phyloP scores from a whole-genome alignment of 2,113 vertebrate genomes.

The Coturnix japonica region DNA sequence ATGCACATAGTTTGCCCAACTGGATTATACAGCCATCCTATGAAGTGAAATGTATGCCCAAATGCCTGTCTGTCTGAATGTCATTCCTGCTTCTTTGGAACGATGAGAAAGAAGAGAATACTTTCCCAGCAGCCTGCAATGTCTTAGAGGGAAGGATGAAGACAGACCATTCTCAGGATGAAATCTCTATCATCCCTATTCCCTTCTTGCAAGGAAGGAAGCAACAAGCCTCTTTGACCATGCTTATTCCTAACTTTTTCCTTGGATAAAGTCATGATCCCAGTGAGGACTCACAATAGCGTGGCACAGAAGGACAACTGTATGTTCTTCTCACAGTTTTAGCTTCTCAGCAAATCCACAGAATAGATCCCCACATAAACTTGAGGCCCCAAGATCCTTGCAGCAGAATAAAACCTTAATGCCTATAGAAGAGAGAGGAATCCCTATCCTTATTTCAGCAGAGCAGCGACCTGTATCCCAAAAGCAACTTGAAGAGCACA shows the following conservation, averaged over 20 bases:
- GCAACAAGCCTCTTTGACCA: neutral
- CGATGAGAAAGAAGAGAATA: neutral
- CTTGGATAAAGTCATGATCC: neutral
- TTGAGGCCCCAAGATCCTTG: neutral
- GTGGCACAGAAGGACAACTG: neutral
- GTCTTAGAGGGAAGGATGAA: neutral
- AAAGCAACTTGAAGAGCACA: neutral
- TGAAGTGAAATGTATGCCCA: neutral
- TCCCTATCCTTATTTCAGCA: neutral
- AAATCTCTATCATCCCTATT: neutral
- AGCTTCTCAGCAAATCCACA: neutral
- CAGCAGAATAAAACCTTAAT: neutral
- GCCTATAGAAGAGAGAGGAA: neutral
- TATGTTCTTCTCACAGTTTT: neutral
- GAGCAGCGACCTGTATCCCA: neutral
- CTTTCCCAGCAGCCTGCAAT: neutral
- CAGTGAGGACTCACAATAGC: neutral
- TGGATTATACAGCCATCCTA: neutral
- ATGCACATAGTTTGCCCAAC: neutral
- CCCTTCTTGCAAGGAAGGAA: neutral
- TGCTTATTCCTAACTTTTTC: fast-evolving
- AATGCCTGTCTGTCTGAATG: neutral
- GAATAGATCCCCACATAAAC: neutral
- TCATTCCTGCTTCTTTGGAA: neutral
- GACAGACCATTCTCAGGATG: neutral